phyloP scores from a whole-genome alignment of 2,888 invertebrate species.

The Aplocera efformata region DNA sequence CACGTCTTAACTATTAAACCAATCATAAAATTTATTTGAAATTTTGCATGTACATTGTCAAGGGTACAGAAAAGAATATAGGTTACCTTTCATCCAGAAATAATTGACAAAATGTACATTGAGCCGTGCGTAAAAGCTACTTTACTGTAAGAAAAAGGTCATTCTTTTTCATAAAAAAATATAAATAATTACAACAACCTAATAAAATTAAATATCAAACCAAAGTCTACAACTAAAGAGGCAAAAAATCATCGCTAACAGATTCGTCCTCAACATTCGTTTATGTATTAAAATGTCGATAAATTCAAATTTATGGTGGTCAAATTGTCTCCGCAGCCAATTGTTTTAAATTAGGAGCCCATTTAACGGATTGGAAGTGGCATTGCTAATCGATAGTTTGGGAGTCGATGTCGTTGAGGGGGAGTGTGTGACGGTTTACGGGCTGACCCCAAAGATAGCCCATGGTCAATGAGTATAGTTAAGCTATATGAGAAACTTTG shows the following conservation, averaged over 20 bases:
- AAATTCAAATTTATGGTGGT: constrained; percentile 42
- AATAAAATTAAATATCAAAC: constrained; percentile 1
- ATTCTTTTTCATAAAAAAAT: too few species aligned
- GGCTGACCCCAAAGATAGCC: too few species aligned
- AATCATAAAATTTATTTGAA: too few species aligned
- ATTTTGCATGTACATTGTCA: too few species aligned
- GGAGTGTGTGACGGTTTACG: constrained; percentile 6
- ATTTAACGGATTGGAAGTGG: constrained; percentile 62
- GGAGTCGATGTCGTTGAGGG: constrained; percentile 31
- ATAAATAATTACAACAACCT: too few species aligned
- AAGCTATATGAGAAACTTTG: too few species aligned
- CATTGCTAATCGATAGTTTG: constrained; percentile 51
- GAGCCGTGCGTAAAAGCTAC: too few species aligned
- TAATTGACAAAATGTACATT: too few species aligned
- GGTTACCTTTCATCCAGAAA: too few species aligned
- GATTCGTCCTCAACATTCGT: constrained; percentile 39
- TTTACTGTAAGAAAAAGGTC: too few species aligned
- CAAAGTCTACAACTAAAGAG: constrained; percentile 16
- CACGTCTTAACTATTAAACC: too few species aligned
- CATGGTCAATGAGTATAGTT: constrained; percentile 33
- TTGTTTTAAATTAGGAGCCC: constrained; percentile 66
- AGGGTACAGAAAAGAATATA: too few species aligned
- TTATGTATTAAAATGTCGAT: constrained; percentile 32
- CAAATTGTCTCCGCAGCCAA: constrained; percentile 50
- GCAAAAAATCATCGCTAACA: constrained; percentile 27